phyloP scores from a whole-genome alignment of 2,888 invertebrate genomes.

The Diabrotica balteata region DNA sequence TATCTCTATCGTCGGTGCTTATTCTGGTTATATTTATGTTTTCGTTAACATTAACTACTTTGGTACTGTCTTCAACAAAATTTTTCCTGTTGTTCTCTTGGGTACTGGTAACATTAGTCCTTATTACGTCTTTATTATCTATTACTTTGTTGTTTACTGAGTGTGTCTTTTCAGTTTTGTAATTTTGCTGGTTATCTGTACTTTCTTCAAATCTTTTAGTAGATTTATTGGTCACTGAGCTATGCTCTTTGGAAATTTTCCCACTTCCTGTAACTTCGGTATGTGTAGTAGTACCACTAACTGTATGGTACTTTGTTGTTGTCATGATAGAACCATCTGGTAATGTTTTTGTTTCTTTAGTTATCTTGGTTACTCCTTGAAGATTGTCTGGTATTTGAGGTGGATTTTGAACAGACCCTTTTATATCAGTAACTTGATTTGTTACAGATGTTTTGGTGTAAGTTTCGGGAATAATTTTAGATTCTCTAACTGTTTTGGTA shows the following conservation, averaged over 20 bases:
- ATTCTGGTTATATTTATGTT: not conserved
- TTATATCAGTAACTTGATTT: not conserved
- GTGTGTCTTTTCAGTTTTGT: not conserved
- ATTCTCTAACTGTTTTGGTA: slow-evolving; percentile 1
- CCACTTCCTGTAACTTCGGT: slow-evolving; percentile 9
- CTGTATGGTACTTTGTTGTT: slow-evolving; percentile 8
- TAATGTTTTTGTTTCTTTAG: slow-evolving; percentile 10
- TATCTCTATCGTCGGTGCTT: slow-evolving; percentile 15
- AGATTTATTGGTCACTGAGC: not conserved
- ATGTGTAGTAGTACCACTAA: slow-evolving; percentile 6
- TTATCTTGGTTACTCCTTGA: slow-evolving; percentile 8
- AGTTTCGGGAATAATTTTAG: not conserved
- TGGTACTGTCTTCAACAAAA: too few relatives aligned
- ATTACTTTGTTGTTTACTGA: not conserved
- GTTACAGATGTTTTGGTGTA: not conserved
- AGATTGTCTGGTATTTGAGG: not conserved
- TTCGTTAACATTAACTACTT: too few relatives aligned
- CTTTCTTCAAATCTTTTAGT: slow-evolving; percentile 7
- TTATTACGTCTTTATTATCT: not conserved
- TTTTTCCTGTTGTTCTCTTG: too few relatives aligned
- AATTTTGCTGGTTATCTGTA: slow-evolving; percentile 12
- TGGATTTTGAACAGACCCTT: not conserved
- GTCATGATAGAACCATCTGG: slow-evolving; percentile 8
- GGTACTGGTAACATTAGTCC: too few relatives aligned
- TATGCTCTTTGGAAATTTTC: slow-evolving; percentile 13